These are phyloP conservation scores for Numenius arquata DNA, from an alignment of 2,113 vertebrate genomes.

Conservation along the genomic window DNA sequence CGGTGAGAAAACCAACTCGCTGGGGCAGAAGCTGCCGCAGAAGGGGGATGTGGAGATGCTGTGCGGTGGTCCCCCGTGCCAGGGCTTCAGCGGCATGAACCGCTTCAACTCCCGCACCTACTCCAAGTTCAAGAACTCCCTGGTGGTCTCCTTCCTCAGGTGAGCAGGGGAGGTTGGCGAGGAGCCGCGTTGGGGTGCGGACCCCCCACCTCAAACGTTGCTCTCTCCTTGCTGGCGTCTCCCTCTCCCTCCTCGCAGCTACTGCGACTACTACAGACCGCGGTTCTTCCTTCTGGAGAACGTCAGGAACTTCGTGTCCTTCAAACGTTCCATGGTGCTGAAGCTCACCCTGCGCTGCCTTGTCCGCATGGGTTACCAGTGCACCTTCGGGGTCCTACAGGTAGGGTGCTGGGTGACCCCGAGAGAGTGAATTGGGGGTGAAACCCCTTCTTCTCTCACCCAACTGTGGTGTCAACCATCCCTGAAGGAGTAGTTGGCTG, in stretches of 20 bases:
- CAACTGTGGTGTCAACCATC: accelerated
- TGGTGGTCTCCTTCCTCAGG: conserved; percentile 97
- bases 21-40: conserved; percentile 91
- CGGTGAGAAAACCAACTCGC: conserved; percentile 85
- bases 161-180: not conserved
- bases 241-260: conserved; percentile 68
- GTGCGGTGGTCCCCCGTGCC: conserved; percentile 93
- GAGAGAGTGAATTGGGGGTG: accelerated
- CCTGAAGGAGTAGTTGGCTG: not conserved
- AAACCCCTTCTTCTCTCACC: not conserved
- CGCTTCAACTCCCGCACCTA: conserved; percentile 98
- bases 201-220: not conserved
- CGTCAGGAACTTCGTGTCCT: conserved; percentile 95
- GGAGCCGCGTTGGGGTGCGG: not conserved
- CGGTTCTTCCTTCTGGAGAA: conserved; percentile 95
- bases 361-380: conserved; percentile 97
- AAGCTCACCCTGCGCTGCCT: conserved; percentile 95
- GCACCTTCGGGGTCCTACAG: conserved; percentile 95
- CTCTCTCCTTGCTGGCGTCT: not conserved
- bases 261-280: conserved; percentile 96
- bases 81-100: conserved; percentile 98
- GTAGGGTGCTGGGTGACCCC: conserved; percentile 39
- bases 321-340: conserved; percentile 95
- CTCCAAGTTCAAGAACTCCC: conserved; percentile 97
- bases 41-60: conserved; percentile 97